These are phyloP conservation scores for Otocyon megalotis DNA, from an alignment of 2,113 vertebrate species.

Conservation along the genomic window DNA sequence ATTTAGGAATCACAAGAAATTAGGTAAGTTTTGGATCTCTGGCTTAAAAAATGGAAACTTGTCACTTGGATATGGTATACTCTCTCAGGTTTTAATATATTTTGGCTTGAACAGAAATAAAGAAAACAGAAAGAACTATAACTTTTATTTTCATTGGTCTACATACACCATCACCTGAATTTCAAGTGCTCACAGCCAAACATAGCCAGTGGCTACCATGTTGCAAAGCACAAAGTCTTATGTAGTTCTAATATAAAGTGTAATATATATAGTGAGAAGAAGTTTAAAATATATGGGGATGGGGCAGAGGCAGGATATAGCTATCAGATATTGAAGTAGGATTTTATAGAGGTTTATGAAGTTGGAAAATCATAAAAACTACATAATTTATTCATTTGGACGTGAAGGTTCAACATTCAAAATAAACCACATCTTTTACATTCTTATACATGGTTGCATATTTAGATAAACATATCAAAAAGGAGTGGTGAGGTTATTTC, in stretches of 20 bases:
- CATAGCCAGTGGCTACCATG: background rate
- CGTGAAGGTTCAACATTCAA: background rate
- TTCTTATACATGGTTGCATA: background rate
- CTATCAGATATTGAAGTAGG: conserved; percentile 7
- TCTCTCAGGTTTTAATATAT: background rate
- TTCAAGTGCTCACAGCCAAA: background rate
- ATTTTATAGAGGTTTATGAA: conserved; percentile 35
- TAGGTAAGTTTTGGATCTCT: background rate
- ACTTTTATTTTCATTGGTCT: conserved; percentile 31
- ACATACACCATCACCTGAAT: background rate
- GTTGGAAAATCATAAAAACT: conserved; percentile 40
- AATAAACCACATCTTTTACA: conserved; percentile 55
- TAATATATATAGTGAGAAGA: background rate
- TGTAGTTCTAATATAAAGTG: background rate
- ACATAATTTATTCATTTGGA: conserved; percentile 39
- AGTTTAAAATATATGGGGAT: background rate
- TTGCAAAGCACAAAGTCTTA: background rate
- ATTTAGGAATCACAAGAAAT: conserved; percentile 37
- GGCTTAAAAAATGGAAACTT: conserved; percentile 28
- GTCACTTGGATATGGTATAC: background rate
- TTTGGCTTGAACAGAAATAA: background rate
- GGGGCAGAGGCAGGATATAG: background rate
- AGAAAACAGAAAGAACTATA: background rate
- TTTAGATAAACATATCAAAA: conserved; percentile 59
- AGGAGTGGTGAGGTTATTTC: conserved; percentile 38